A percentile compares a stretch with the other conserved stretches of the same genome.
Evolutionary conservation across 2,888 invertebrate species (phyloP).

Genomic region (Xylota segnis): DNA sequence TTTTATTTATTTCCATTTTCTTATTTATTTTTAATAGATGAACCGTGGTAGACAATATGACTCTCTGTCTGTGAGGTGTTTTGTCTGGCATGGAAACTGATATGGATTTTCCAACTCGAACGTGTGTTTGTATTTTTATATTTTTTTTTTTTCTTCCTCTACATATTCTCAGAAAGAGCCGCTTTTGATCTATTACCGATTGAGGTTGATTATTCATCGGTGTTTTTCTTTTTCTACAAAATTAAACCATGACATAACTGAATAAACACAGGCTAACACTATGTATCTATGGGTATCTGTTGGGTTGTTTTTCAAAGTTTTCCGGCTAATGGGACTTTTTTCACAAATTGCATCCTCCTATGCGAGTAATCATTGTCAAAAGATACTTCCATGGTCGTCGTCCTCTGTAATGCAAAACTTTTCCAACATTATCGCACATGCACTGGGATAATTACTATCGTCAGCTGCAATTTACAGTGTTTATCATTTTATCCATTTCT

Average conservation of each 20-base stretch:
- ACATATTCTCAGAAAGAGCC: conserved; percentile 15
- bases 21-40: conserved; percentile 11
- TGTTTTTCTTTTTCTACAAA: neutral
- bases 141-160: no score
- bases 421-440: conserved; percentile 24
- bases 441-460: conserved; percentile 40
- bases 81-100: conserved; percentile 27
- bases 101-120: conserved; percentile 50
- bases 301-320: neutral
- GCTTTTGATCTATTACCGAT: conserved; percentile 56
- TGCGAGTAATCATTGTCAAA: conserved; percentile 6
- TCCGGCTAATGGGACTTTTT: neutral
- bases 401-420: conserved; percentile 1
- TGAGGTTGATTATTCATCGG: conserved; percentile 13
- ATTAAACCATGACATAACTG: conserved; percentile 13
- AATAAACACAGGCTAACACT: neutral
- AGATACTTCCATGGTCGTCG: neutral
- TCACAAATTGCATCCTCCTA: neutral
- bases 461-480: conserved; percentile 37
- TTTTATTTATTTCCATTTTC: conserved; percentile 3
- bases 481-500: conserved; percentile 42
- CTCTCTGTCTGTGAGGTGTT: conserved; percentile 47
- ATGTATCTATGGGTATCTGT: neutral
- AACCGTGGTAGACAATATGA: conserved; percentile 67
- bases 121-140: neutral